Base-by-base conservation (phyloP, 1,140 invertebrate species). In the Drosophila tristis region DNA sequence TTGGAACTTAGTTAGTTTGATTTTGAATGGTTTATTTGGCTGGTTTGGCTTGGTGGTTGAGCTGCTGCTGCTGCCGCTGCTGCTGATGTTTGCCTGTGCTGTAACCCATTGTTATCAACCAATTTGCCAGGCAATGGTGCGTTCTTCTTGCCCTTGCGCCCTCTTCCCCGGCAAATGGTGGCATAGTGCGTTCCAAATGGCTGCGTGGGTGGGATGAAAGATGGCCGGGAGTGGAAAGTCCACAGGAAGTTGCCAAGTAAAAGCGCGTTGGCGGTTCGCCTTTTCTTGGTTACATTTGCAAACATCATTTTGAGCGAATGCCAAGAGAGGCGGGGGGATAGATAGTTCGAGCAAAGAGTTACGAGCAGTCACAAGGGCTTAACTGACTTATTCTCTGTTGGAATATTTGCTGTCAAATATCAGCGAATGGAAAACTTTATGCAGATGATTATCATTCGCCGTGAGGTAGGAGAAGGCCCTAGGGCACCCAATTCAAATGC, bases 1-100 rank as follows among this genome's bases (percentile, higher is more conserved):
- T 80, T 77, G 64, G 76, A 81, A 81, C 72, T 80, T 77, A 57
- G 73, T 80, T 81, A 77, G 78, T 80, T 80, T 76, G 78, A 80
- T 80, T 80, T 73, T 81, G 78, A 81, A 81, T 80, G 78, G 73
- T 80, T 80, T 81, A 75, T 81, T 80, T 71, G 78, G 74, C 60
- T 80, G 78, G 53, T 55, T 80, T 74, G 43, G 60, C 61, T 51
- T 42, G 45, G 75, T 49, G 66, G 66, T 49, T 70, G 65, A 20
- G 25, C 7, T 15, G n/a, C 39, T 11, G 20, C 20, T 25, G 25
- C 58, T 31, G 61, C 26, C 44, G 23, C 25, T 43, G 39, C 31
- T 26, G 70, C 49, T 70, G 44, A 35, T 67, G 71, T 61, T 73
- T 67, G 68, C 70, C 16, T 49, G 55, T 47, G 39, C 62, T 39